These are phyloP conservation scores for Pygmarrhopalites habei DNA, from an alignment of 1,140 invertebrate species.

Conservation along the genomic window DNA sequence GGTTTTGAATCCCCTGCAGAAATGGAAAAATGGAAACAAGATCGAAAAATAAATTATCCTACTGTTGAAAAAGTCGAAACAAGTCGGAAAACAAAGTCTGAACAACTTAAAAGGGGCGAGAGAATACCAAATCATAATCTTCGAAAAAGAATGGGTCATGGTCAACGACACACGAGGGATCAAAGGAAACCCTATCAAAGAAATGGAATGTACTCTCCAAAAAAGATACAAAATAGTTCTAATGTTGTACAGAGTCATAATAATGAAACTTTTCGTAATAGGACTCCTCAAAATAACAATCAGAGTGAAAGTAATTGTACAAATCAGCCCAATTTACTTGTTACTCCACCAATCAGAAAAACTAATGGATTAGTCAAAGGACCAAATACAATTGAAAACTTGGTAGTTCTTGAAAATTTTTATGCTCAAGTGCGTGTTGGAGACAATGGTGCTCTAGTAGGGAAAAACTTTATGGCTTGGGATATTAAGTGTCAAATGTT, in stretches of 20 bases:
- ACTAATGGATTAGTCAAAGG: background rate
- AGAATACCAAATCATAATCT: conserved; percentile 37
- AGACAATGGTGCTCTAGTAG: conserved; percentile 7
- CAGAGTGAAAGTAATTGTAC: background rate
- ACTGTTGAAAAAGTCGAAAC: conserved; percentile 54
- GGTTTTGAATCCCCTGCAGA: conserved; percentile 67
- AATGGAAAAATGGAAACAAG: conserved; percentile 69
- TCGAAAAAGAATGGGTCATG: conserved; percentile 15
- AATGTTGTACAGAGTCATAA: background rate
- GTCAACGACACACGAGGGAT: background rate
- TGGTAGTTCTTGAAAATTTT: conserved; percentile 17
- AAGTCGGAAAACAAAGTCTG: conserved; percentile 54
- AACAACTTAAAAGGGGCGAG: conserved; percentile 52
- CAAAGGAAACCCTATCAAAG: background rate
- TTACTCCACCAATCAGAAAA: background rate
- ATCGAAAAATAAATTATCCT: conserved; percentile 54
- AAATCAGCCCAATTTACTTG: background rate
- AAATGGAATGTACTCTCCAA: background rate
- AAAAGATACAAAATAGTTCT: too few relatives aligned
- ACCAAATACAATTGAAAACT: conserved; percentile 38
- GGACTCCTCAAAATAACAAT: conserved; percentile 28
- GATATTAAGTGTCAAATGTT: background rate
- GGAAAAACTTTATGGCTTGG: conserved; percentile 6
- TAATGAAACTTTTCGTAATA: background rate
- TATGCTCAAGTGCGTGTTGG: conserved; percentile 20